phyloP scores from a whole-genome alignment of 2,888 invertebrate genomes.

The Isoperla grammatica region DNA sequence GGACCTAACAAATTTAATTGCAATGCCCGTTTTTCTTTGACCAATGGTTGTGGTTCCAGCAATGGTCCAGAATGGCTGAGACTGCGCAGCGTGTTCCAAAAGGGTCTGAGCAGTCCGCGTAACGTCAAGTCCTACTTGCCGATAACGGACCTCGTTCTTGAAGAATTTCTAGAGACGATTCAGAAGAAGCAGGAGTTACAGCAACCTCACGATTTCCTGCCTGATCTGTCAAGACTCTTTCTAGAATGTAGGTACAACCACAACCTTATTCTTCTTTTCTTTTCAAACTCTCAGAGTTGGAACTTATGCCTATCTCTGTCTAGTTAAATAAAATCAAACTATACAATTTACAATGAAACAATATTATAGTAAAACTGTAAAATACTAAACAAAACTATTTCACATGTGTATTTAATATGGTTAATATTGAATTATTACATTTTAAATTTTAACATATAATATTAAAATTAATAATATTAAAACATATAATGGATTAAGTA shows the following conservation, averaged over 20 bases:
- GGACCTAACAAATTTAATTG: too few species aligned
- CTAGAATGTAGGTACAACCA: conserved; percentile 62
- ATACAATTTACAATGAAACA: too few species aligned
- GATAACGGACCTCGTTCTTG: conserved; percentile 57
- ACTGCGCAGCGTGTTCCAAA: conserved; percentile 72
- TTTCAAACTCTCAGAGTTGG: conserved; percentile 1
- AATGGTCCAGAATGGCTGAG: conserved; percentile 81
- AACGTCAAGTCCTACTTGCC: conserved; percentile 61
- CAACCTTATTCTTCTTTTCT: neutral
- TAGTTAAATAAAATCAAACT: too few species aligned
- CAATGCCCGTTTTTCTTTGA: too few species aligned
- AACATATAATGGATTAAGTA: too few species aligned
- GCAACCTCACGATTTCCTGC: conserved; percentile 59
- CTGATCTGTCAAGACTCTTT: conserved; percentile 64
- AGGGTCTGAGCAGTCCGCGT: conserved; percentile 65
- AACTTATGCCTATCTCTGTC: too few species aligned
- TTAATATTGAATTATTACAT: too few species aligned
- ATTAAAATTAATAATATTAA: too few species aligned
- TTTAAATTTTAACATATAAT: too few species aligned
- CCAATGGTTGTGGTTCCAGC: conserved; percentile 53
- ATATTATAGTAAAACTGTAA: too few species aligned
- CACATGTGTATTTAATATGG: too few species aligned
- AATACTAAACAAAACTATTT: too few species aligned
- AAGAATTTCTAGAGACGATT: conserved; percentile 57
- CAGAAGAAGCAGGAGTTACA: conserved; percentile 39